phyloP scores from a whole-genome alignment of 2,888 invertebrate species.

The Chalcis sispes region DNA sequence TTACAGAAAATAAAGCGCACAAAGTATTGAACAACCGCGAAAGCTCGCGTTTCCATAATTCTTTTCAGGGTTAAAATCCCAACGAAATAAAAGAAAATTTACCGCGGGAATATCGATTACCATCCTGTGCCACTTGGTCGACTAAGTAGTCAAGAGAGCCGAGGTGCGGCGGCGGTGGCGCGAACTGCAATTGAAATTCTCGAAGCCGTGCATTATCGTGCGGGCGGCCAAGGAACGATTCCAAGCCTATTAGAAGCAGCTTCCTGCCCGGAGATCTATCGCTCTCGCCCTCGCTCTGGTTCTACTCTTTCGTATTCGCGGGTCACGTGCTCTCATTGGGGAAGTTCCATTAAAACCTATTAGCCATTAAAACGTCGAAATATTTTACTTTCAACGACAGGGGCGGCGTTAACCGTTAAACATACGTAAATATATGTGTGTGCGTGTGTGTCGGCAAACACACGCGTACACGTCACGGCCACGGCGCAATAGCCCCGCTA shows the following conservation, averaged over 20 bases:
- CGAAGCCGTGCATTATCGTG: constrained; percentile 38
- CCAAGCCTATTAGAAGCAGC: constrained; percentile 52
- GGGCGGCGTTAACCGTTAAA: constrained; percentile 64
- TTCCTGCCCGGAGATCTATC: constrained; percentile 49
- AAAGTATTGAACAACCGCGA: constrained; percentile 19
- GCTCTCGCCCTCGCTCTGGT: constrained; percentile 8
- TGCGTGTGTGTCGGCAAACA: neutral
- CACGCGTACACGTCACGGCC: too few relatives aligned
- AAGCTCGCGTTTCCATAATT: constrained; percentile 4
- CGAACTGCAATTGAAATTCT: constrained; percentile 49
- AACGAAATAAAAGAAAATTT: constrained; percentile 41
- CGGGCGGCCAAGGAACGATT: neutral
- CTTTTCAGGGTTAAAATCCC: neutral
- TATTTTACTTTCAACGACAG: constrained; percentile 68
- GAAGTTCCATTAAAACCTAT: constrained; percentile 69
- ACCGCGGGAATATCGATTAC: constrained; percentile 27
- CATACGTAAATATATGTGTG: constrained; percentile 29
- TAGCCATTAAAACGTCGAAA: constrained; percentile 70
- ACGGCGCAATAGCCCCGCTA: neutral
- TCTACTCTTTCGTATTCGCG: constrained; percentile 55
- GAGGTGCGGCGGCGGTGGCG: constrained; percentile 13
- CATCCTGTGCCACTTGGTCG: neutral
- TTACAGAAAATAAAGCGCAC: neutral
- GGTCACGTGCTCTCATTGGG: constrained; percentile 56
- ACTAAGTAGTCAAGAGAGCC: too few relatives aligned